Evolutionary conservation across 2,113 vertebrate species (phyloP).

Genomic region (Lynx canadensis): DNA sequence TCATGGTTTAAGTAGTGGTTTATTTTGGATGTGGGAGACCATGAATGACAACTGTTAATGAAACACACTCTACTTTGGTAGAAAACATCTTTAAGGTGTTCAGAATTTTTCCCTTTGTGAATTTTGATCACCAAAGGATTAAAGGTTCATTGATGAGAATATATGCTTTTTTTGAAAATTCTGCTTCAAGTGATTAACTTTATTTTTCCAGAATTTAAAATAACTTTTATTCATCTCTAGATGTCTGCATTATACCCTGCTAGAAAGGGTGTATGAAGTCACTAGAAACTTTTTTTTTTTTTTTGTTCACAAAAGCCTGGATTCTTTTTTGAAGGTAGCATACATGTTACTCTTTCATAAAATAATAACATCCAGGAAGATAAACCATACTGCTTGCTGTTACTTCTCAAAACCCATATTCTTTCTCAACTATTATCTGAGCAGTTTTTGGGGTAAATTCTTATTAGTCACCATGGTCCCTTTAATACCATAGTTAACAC

Average conservation of each 20-base stretch:
- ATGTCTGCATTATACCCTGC: not conserved
- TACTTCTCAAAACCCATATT: not conserved
- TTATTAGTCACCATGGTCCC: not conserved
- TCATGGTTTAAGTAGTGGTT: not conserved
- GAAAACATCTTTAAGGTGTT: not conserved
- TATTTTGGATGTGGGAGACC: not conserved
- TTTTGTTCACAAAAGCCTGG: not conserved
- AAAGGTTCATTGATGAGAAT: not conserved
- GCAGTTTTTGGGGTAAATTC: not conserved
- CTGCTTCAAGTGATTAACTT: not conserved
- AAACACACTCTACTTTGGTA: not conserved
- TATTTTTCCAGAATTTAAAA: slow-evolving; percentile 2
- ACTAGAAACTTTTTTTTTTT: not conserved
- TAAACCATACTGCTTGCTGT: not conserved
- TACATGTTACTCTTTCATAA: not conserved
- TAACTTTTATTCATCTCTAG: not conserved
- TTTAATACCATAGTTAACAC: not conserved
- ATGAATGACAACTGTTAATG: not conserved
- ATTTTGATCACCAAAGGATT: not conserved
- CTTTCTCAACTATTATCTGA: not conserved
- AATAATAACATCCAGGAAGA: not conserved
- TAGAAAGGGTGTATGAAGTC: not conserved
- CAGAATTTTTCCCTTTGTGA: not conserved
- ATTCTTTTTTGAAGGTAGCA: not conserved
- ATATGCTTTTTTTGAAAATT: not conserved